Base-by-base conservation (phyloP, 2,113 vertebrate genomes). In the Bujurquina vittata region DNA sequence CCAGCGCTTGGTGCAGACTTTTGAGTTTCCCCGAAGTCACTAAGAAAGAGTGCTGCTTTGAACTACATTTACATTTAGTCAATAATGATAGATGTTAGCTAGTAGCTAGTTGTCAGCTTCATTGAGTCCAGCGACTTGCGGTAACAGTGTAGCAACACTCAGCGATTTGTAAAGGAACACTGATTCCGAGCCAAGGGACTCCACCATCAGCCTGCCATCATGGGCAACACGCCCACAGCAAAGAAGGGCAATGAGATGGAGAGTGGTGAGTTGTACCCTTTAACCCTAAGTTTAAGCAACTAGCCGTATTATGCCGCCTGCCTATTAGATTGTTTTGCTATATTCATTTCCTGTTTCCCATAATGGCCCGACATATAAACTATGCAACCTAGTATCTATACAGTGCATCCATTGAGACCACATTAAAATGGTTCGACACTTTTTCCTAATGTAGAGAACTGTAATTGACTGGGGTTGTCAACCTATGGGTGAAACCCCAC, bases 171-270 rank as follows among this genome's bases (percentile, higher is more conserved):
- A 10, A 79, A 95, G 86, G 88, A 85, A 86, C 89, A 88, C 35
- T 86, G 67, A 83, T 79, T 75, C 88, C 84, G 79, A 89, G 84
- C 77, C 88, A 67, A 87, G 90, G 89, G 92, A 91, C 86, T 79
- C 90, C 83, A 91, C 88, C 87, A 90, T 89, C 94, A 93, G 94
- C 91, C 93, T 96, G 96, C 96, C 95, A 95, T 93, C 95, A 97
- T 98, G 97, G 97, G 97, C 95, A 98, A 98, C 97, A 97, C 97
- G 95, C 97, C 97, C 95, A 97, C 97, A 92, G 96, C 97, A 92
- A 98, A 97, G 96, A 98, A 97, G 94, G 97, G 96, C 95, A 97
- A 96, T 91, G 97, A 98, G 94, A 96, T 97, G 94, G 97, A 98
- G 93, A 97, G 97, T 55, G 97, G 96, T 97, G 89, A 96, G 96